Evolutionary conservation across 2,888 invertebrate species (phyloP), one percentile per base, ranked within the genome.

Genomic region (Slavum lentiscoides): DNA sequence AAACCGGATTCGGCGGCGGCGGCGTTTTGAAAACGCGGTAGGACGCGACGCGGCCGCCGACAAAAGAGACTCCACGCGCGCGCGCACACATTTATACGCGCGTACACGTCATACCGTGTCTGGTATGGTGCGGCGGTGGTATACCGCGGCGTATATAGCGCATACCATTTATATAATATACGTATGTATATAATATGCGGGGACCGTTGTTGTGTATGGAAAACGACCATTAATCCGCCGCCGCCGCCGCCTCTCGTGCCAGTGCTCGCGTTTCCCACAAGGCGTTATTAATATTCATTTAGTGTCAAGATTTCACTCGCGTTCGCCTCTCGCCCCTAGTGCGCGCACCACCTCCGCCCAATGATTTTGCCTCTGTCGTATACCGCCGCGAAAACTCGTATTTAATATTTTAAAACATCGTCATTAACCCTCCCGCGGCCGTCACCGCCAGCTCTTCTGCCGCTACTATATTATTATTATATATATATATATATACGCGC

Each of bases 241-340:
- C 74, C 74, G 59, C 49, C 67, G 43, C 61, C 62, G 73, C 37
- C 49, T 11, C 49, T 53, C 58, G 64, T 74, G 66, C 64, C 64
- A 39, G 21, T 17, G 74, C 55, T 58, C 39, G 80, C 80, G 69
- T 80, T 80, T 80, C 70, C 72, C 80, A 80, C 70, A 80, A 80
- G 80, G 80, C 70, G 72, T 72, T 80, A 80, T 80, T 80, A 80
- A 80, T 80, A 80, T 80, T 80, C 80, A 80, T 80, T 80, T 80
- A 80, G 80, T 80, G 70, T 80, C 80, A 72, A 80, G 80, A 80
- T 80, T 80, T 80, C 80, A 64, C 80, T 72, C 11, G 13, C 62
- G 70, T 62, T 77, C 77, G 69, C 75, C 67, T 61, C n/a, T n/a
- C n/a, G n/a, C 75, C 67, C 19, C 75, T 21, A 39, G 61, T 53